These are phyloP conservation scores for Grapholita molesta DNA, from an alignment of 1,140 invertebrate genomes.

Conservation along the genomic window DNA sequence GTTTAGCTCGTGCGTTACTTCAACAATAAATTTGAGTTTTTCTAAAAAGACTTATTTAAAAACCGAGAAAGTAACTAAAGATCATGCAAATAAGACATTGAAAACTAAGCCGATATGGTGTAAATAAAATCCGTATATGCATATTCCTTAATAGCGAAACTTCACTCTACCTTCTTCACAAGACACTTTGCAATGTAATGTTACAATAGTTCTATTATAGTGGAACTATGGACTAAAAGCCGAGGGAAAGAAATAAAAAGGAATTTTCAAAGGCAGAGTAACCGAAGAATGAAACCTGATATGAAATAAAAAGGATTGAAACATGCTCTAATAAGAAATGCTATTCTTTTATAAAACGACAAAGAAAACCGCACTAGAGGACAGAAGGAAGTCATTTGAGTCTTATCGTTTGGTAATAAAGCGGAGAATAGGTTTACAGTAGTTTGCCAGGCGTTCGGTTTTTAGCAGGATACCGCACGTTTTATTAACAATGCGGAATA, in stretches of 20 bases:
- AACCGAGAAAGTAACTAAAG: too few species aligned
- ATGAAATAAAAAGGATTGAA: conserved; percentile 16
- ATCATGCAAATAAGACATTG: too few species aligned
- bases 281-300: conserved; percentile 3
- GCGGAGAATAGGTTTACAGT: neutral
- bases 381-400: neutral
- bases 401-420: neutral
- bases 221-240: neutral
- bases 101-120: too few species aligned
- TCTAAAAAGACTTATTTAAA: too few species aligned
- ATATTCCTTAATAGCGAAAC: neutral
- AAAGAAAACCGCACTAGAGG: conserved; percentile 1
- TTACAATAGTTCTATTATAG: neutral
- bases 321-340: conserved; percentile 4
- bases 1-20: neutral
- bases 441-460: neutral
- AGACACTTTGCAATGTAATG: neutral
- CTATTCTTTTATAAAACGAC: neutral
- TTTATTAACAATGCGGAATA: neutral
- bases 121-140: too few species aligned
- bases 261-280: neutral
- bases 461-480: neutral
- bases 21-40: too few species aligned
- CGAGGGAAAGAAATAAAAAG: neutral
- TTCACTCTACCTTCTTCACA: neutral